Evolutionary conservation across 2,113 vertebrate species (phyloP).

Genomic region (Ellobius talpinus): DNA sequence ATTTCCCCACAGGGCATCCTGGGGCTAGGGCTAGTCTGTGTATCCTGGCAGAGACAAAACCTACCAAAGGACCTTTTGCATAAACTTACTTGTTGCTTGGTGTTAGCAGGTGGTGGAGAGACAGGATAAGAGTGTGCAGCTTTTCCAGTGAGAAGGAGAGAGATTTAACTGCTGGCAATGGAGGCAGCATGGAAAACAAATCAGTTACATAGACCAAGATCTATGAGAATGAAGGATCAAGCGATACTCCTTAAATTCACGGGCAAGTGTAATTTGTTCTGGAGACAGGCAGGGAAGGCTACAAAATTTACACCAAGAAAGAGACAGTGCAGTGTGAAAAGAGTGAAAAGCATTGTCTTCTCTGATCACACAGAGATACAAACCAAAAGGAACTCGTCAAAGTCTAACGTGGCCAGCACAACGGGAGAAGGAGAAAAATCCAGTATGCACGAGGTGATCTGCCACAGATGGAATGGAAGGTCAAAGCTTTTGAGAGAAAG

Average conservation of each 20-base stretch:
- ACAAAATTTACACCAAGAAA: background rate
- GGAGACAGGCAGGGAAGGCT: accelerated
- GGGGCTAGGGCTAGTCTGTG: background rate
- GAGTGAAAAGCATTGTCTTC: accelerated
- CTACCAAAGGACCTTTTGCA: background rate
- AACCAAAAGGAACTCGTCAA: background rate
- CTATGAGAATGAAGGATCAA: background rate
- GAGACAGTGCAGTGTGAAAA: accelerated
- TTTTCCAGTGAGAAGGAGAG: background rate
- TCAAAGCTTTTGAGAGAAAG: background rate
- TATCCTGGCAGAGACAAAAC: background rate
- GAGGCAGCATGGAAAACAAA: background rate
- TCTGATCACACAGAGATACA: accelerated
- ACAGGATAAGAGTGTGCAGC: background rate
- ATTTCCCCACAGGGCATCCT: background rate
- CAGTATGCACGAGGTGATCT: background rate
- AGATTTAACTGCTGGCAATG: background rate
- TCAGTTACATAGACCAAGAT: background rate
- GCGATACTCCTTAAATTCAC: accelerated
- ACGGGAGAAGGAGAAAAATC: background rate
- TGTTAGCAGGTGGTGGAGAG: background rate
- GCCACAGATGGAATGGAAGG: too few relatives aligned
- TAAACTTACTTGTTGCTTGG: background rate
- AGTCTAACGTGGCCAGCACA: background rate
- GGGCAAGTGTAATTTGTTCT: background rate